Evolutionary conservation across 1,140 invertebrate genomes (phyloP).

Genomic region (Dryas iulia): DNA sequence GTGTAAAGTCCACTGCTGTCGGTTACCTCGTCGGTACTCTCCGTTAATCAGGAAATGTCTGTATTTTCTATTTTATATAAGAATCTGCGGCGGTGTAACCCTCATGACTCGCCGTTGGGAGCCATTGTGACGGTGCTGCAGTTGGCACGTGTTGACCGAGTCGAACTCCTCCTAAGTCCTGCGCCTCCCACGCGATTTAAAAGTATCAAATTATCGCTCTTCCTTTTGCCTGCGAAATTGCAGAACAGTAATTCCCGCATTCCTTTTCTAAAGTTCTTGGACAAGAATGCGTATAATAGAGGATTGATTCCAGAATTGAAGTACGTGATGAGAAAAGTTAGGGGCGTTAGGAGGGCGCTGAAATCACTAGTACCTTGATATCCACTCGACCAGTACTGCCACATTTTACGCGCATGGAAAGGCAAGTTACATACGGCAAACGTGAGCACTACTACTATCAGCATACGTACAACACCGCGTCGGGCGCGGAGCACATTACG

Average conservation of each 20-base stretch:
- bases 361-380: slow-evolving; percentile 85
- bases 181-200: slow-evolving; percentile 68
- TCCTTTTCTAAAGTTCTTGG: slow-evolving; percentile 87
- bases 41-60: slow-evolving; percentile 77
- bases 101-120: slow-evolving; percentile 77
- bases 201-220: slow-evolving; percentile 67
- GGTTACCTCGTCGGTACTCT: slow-evolving; percentile 72
- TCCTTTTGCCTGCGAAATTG: slow-evolving; percentile 68
- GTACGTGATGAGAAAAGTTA: slow-evolving; percentile 91
- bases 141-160: slow-evolving; percentile 75
- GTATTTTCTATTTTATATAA: slow-evolving; percentile 63
- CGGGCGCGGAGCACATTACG: slow-evolving; percentile 85
- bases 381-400: slow-evolving; percentile 85
- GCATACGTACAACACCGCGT: slow-evolving; percentile 88
- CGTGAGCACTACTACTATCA: slow-evolving; percentile 90
- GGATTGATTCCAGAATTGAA: slow-evolving; percentile 93
- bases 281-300: slow-evolving; percentile 91
- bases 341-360: slow-evolving; percentile 88
- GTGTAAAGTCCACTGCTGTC: slow-evolving; percentile 70
- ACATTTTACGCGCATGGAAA: slow-evolving; percentile 90
- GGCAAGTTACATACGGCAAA: slow-evolving; percentile 93
- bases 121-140: slow-evolving; percentile 78
- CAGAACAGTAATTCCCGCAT: slow-evolving; percentile 86
- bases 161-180: slow-evolving; percentile 70
- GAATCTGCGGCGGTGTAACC: slow-evolving; percentile 62